Evolutionary conservation across 2,888 invertebrate species (phyloP).

Genomic region (Ypsolopha scabrella): DNA sequence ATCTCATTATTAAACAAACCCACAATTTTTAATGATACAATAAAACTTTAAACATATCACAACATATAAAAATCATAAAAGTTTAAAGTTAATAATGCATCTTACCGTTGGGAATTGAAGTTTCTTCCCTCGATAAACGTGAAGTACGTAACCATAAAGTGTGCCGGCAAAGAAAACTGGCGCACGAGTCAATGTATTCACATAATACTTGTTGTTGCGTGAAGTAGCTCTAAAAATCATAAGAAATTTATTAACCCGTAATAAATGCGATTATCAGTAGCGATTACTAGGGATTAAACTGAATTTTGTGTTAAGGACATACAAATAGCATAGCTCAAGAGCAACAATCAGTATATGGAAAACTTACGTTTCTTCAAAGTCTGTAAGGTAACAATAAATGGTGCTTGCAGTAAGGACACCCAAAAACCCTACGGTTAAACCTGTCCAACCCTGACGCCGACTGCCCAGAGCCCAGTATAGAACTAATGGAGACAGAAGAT

Average conservation of each 20-base stretch:
- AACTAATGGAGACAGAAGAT: conserved; percentile 10
- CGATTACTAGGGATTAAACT: not conserved
- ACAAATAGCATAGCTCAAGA: not conserved
- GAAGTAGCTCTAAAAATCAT: not conserved
- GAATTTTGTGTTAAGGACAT: not conserved
- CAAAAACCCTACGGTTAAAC: conserved; percentile 3
- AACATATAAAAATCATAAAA: no score
- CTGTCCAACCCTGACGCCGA: conserved; percentile 7
- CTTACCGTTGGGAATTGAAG: conserved; percentile 24
- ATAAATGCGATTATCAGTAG: not conserved
- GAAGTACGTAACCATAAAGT: conserved; percentile 35
- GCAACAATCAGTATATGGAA: not conserved
- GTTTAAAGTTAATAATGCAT: no score
- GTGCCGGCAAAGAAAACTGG: conserved; percentile 42
- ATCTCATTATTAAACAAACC: no score
- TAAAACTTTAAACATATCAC: no score
- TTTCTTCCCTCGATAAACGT: conserved; percentile 24
- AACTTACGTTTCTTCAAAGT: not conserved
- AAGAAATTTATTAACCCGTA: not conserved
- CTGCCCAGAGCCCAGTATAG: conserved; percentile 10
- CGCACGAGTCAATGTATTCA: conserved; percentile 35
- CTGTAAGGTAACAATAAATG: not conserved
- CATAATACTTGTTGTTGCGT: conserved; percentile 22
- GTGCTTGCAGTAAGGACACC: conserved; percentile 2
- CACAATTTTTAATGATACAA: no score